Conservation (phyloP, 92 coral and sea anemone genomes). For the Palythoa heliodiscus region DNA sequence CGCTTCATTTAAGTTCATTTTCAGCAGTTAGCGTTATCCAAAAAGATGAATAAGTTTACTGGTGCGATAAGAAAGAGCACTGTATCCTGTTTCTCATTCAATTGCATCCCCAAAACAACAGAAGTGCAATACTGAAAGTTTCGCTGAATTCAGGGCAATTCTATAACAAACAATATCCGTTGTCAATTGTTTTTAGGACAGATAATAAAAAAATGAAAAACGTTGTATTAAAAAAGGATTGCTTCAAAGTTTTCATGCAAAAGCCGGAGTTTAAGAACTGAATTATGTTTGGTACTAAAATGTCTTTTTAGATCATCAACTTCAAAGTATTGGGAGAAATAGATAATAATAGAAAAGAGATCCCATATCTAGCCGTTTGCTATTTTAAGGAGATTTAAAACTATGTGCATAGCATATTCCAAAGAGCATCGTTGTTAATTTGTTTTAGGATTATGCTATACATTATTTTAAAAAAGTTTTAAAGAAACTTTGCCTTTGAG, state of each 20-base stretch:
- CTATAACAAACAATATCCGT: not conserved
- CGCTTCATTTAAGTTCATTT: not conserved
- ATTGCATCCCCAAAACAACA: not conserved
- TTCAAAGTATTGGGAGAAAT: not conserved
- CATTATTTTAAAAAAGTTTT: not conserved
- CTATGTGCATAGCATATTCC: not conserved
- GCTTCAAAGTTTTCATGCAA: no score
- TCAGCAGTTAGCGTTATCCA: not conserved
- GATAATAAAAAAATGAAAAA: not conserved
- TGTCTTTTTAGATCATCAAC: no score
- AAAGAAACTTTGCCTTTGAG: not conserved
- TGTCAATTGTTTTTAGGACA: not conserved
- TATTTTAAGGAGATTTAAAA: not conserved
- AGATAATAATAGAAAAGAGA: not conserved
- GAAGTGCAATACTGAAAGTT: not conserved
- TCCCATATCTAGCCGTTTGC: not conserved
- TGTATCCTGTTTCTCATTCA: not conserved
- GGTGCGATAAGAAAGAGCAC: not conserved
- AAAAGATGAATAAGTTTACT: not conserved
- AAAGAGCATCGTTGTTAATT: no score
- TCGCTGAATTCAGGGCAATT: not conserved
- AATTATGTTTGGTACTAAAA: no score
- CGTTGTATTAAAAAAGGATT: no score
- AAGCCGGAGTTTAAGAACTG: no score
- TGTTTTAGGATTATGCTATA: not conserved